Evolutionary conservation across 2,113 vertebrate genomes (phyloP).

Genomic region (Oreochromis niloticus): DNA sequence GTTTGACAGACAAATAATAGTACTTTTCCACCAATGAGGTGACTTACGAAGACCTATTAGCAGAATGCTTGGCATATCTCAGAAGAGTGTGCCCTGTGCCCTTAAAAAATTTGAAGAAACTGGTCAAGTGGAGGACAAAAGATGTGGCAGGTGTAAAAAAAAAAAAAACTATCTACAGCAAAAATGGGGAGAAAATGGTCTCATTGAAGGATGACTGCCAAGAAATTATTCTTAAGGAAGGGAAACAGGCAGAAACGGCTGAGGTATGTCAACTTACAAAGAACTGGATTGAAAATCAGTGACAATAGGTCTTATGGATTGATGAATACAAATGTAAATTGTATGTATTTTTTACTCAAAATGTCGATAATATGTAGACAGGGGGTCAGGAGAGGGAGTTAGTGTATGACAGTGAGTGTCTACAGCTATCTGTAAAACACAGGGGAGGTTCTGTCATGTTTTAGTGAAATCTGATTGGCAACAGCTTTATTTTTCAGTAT

Average conservation of each 20-base stretch:
- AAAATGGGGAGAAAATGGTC: neutral
- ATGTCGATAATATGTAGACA: neutral
- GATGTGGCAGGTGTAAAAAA: neutral
- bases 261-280: neutral
- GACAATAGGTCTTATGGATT: neutral
- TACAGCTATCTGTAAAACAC: neutral
- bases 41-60: neutral
- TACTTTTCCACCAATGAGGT: neutral
- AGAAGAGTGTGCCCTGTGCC: neutral
- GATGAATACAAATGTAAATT: neutral
- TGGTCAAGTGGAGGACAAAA: neutral
- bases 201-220: neutral
- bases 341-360: neutral
- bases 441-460: neutral
- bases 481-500: neutral
- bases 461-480: neutral
- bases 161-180: neutral
- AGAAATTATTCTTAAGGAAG: neutral
- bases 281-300: neutral
- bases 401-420: neutral
- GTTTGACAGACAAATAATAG: neutral
- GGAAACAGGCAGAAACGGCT: neutral
- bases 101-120: neutral
- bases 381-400: neutral
- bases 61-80: neutral